Conservation (phyloP, 1,140 invertebrate genomes). For the Formica exsecta region DNA sequence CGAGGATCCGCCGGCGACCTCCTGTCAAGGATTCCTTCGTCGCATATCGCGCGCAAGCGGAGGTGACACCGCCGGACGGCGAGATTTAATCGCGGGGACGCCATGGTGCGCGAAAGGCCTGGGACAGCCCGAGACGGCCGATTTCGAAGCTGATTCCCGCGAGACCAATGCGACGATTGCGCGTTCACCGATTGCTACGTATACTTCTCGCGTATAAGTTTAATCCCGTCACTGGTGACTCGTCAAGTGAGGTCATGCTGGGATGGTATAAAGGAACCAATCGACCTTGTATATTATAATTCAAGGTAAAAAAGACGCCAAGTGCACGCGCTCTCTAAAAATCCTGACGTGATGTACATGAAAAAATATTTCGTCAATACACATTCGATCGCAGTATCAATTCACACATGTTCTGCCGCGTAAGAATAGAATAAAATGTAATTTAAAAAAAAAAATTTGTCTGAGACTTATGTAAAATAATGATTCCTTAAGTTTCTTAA, state of each 20-base stretch:
- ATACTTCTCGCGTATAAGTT: slow-evolving; percentile 37
- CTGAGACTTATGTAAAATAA: neutral
- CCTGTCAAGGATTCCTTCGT: slow-evolving; percentile 81
- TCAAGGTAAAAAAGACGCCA: neutral
- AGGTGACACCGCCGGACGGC: slow-evolving; percentile 81
- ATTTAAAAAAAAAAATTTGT: neutral
- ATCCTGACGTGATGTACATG: neutral
- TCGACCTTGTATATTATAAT: slow-evolving; percentile 1
- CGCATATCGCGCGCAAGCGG: slow-evolving; percentile 77
- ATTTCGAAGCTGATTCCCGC: slow-evolving; percentile 51
- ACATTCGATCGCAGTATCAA: neutral
- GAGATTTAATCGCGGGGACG: slow-evolving; percentile 82
- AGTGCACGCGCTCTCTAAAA: neutral
- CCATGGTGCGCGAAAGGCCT: slow-evolving; percentile 47
- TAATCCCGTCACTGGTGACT: slow-evolving; percentile 24
- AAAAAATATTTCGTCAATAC: neutral
- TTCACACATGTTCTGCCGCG: neutral
- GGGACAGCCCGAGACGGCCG: slow-evolving; percentile 34
- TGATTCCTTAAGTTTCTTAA: neutral
- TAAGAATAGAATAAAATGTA: neutral
- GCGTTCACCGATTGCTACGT: slow-evolving; percentile 24
- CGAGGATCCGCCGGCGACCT: slow-evolving; percentile 81
- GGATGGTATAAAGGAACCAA: slow-evolving; percentile 23
- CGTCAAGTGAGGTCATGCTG: slow-evolving; percentile 22
- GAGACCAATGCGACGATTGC: slow-evolving; percentile 20